Base-by-base conservation (phyloP, 92 coral and sea anemone genomes). In the Heteractis magnifica region DNA sequence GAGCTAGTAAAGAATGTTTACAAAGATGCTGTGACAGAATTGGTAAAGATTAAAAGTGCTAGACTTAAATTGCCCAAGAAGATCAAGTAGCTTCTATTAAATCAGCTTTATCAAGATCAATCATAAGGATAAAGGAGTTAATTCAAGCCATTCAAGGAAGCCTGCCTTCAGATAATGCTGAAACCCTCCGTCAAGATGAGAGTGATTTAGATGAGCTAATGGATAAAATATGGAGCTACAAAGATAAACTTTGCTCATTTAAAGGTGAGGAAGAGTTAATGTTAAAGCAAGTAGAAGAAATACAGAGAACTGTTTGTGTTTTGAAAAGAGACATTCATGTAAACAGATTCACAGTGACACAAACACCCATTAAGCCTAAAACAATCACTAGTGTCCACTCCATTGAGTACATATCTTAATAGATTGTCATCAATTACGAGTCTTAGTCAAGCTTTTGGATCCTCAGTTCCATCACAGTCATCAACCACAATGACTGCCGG, bases 1-100 rank as follows among this genome's bases (percentile, higher is more conserved):
- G 15, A 60, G 10, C 11, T 14, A 72, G 83, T 79, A 48, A 56
- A 79, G 64, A 52, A 79, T 52, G 83, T 79, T 26, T 79, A 79
- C 64, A 76, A 79, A 50, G 83, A 58, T 21, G 83, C 83, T 19
- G 82, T 84, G 77, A 23, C 60, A 26, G 90, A 77, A 41, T 92
- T 84, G 19, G 21, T 72, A 10, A 78, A 82, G 53, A 52, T 83
- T 52, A 84, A 73, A 55, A 56, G 52, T 62, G 51, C 75, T 3
- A 62, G 83, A 64, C 75, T 62, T 2, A 80, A 80, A 80, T 15
- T 14, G 59, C n/a, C 52, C 74, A 80, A 70, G 55, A 80, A 10
- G 49, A 3, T 65, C 51, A 80, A 65, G 75, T 50, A 56, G 68
- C 71, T 10, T 19, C 56, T 75, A 50, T 75, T 3, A 77, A 77